These are phyloP conservation scores for Cantharis flavilabris DNA, from an alignment of 2,888 invertebrate genomes.

Conservation along the genomic window DNA sequence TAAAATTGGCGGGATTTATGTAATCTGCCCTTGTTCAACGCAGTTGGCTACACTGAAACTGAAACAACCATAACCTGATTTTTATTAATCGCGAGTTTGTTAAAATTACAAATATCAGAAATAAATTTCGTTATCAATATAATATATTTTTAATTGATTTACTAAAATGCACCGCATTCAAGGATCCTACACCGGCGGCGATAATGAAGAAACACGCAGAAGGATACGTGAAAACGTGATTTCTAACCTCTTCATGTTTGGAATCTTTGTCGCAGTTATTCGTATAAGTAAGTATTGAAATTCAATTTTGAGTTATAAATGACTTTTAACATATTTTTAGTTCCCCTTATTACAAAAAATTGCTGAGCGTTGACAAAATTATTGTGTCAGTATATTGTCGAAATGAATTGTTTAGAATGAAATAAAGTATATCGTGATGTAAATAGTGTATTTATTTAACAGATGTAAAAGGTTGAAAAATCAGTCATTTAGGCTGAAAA, in stretches of 20 bases:
- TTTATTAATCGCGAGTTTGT: too few species aligned
- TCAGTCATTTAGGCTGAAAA: too few species aligned
- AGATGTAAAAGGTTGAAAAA: too few species aligned
- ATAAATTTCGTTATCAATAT: neutral
- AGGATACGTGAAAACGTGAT: conserved; percentile 39
- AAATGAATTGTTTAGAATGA: neutral
- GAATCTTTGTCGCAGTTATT: conserved; percentile 39
- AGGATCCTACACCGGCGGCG: conserved; percentile 35
- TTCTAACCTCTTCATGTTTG: conserved; percentile 41
- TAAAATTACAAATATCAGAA: neutral
- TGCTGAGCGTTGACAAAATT: neutral
- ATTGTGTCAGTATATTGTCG: neutral
- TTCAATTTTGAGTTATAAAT: neutral
- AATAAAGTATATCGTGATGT: neutral
- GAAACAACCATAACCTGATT: neutral
- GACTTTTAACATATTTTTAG: neutral
- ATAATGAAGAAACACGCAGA: conserved; percentile 40
- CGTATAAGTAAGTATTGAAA: conserved; percentile 35
- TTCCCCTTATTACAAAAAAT: neutral
- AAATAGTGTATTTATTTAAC: conserved; percentile 47
- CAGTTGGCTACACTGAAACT: too few species aligned
- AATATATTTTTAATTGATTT: neutral
- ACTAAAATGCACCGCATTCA: conserved; percentile 39
- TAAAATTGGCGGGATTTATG: too few species aligned
- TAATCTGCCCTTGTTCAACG: too few species aligned